A percentile compares a stretch with the other conserved stretches of the same genome.
phyloP scores from a whole-genome alignment of 2,113 vertebrate species.

The Callipepla squamata region DNA sequence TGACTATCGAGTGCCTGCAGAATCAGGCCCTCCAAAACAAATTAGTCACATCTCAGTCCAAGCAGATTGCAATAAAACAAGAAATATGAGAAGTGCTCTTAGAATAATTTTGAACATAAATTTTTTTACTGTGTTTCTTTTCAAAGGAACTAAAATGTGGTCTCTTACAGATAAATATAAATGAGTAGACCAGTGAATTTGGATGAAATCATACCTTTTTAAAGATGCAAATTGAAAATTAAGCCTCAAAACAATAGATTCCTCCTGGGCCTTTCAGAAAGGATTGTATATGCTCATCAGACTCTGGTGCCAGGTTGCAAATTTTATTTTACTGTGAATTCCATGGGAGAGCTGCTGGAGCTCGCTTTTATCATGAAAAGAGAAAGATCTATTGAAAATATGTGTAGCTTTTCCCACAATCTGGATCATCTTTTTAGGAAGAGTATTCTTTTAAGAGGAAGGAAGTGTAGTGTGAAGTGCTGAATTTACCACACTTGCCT shows the following conservation, averaged over 20 bases:
- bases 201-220: constrained; percentile 71
- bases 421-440: not conserved
- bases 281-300: constrained; percentile 38
- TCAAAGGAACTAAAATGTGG: constrained; percentile 62
- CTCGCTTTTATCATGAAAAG: constrained; percentile 28
- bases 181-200: constrained; percentile 62
- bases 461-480: not conserved
- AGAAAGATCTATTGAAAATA: constrained; percentile 43
- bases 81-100: not conserved
- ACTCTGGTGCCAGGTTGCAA: constrained; percentile 2
- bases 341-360: constrained; percentile 46
- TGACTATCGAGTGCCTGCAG: constrained; percentile 21
- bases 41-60: constrained; percentile 46
- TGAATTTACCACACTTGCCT: not conserved
- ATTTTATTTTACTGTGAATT: constrained; percentile 34
- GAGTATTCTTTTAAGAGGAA: not conserved
- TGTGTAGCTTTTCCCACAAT: not conserved
- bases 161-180: constrained; percentile 72
- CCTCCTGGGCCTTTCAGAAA: constrained; percentile 22
- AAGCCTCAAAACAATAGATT: constrained; percentile 64
- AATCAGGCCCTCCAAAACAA: constrained; percentile 60
- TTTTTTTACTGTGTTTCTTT: constrained; percentile 10
- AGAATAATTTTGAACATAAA: constrained; percentile 34
- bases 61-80: constrained; percentile 32
- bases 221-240: constrained; percentile 76